phyloP scores from a whole-genome alignment of 2,113 vertebrate species.

The Mionectes macconnelli region DNA sequence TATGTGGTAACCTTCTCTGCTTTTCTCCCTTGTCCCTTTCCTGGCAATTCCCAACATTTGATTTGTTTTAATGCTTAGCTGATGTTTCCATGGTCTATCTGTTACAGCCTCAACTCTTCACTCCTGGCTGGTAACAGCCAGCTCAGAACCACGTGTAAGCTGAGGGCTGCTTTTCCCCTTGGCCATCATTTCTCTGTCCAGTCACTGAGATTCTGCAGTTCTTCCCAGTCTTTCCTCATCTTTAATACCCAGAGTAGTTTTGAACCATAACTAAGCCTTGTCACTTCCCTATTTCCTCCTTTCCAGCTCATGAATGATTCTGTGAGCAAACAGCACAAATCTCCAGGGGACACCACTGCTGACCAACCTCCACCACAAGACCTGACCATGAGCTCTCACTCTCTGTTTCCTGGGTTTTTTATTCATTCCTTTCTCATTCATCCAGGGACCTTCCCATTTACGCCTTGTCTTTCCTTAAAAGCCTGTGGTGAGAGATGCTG shows the following conservation, averaged over 20 bases:
- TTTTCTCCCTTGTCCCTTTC: not conserved
- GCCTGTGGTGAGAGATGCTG: slow-evolving; percentile 34
- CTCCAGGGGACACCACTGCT: not conserved
- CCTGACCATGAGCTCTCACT: not conserved
- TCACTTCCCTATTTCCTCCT: not conserved
- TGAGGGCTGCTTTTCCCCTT: not conserved
- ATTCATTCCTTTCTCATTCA: not conserved
- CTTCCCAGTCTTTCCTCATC: not conserved
- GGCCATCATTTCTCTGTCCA: not conserved
- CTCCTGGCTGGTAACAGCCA: not conserved
- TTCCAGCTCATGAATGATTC: not conserved
- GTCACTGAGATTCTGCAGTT: not conserved
- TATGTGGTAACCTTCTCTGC: not conserved
- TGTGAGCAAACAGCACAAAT: not conserved
- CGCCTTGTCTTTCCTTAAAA: slow-evolving; percentile 4
- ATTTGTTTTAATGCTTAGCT: not conserved
- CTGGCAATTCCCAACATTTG: not conserved
- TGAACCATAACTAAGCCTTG: not conserved
- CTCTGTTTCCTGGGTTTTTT: not conserved
- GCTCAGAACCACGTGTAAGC: not conserved
- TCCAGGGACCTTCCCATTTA: not conserved
- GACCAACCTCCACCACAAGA: not conserved
- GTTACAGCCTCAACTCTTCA: not conserved
- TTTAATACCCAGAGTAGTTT: not conserved
- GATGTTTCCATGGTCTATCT: not conserved